Percentiles rank a stretch among this genome's conserved stretches.
phyloP scores from a whole-genome alignment of 30 jellyfish, hydroid and myxozoan species.

The Aurelia aurita region DNA sequence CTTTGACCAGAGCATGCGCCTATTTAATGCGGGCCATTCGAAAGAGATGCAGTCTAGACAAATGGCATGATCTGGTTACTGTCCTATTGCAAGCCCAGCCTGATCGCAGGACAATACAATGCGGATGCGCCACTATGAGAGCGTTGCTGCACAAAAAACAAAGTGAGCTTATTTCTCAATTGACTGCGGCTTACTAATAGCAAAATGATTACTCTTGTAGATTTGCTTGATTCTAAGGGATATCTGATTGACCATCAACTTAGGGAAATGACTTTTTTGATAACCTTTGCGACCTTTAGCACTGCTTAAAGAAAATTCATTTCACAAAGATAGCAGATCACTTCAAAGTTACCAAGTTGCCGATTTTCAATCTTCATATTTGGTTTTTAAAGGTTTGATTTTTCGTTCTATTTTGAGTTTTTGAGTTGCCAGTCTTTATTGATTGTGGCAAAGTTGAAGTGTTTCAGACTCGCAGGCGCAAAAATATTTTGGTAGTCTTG shows the following conservation, averaged over 20 bases:
- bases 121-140: conserved; percentile 6
- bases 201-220: not conserved
- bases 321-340: too few relatives aligned
- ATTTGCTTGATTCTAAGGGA: not conserved
- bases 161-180: not conserved
- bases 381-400: too few relatives aligned
- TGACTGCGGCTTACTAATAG: conserved; percentile 28
- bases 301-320: not conserved
- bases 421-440: too few relatives aligned
- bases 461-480: too few relatives aligned
- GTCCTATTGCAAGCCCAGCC: not conserved
- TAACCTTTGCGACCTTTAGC: conserved; percentile 50
- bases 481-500: too few relatives aligned
- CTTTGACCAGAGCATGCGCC: conserved; percentile 58
- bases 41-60: conserved; percentile 55
- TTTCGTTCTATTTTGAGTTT: too few relatives aligned
- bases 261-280: conserved; percentile 42
- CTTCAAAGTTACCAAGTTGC: too few relatives aligned
- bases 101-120: not conserved
- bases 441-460: too few relatives aligned
- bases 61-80: conserved; percentile 50
- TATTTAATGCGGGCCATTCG: conserved; percentile 55
- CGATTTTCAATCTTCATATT: too few relatives aligned
- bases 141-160: not conserved
- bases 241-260: conserved; percentile 45